phyloP scores from a whole-genome alignment of 2,797 vertebrate genomes.

The Acanthurus lineatus region DNA sequence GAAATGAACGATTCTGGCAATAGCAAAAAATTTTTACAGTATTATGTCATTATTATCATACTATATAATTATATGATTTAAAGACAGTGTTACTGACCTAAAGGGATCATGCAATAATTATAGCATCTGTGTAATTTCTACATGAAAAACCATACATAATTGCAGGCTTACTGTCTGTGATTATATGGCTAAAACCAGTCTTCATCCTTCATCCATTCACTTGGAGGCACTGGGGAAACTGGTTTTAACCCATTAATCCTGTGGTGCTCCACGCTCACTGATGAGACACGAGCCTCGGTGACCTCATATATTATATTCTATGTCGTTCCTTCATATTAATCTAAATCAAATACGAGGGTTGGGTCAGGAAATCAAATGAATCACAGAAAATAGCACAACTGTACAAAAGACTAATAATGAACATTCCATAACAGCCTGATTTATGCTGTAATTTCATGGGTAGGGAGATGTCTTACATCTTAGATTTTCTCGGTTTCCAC shows the following conservation, averaged over 20 bases:
- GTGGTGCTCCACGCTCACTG: slow-evolving; percentile 23
- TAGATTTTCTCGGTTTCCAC: slow-evolving; percentile 27
- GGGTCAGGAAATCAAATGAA: slow-evolving; percentile 65
- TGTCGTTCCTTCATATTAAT: slow-evolving; percentile 54
- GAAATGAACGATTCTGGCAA: too few species aligned
- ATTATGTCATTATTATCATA: not conserved
- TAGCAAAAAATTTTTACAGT: not conserved
- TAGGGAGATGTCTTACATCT: slow-evolving; percentile 11
- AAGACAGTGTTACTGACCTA: not conserved
- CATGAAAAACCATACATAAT: too few species aligned
- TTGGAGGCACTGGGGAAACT: slow-evolving; percentile 45
- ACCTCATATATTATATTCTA: slow-evolving; percentile 46
- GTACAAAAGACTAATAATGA: slow-evolving; percentile 51
- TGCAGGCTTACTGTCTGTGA: slow-evolving; percentile 25
- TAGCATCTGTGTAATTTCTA: too few species aligned
- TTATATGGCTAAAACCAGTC: slow-evolving; percentile 53
- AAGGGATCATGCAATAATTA: not conserved
- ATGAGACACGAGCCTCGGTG: slow-evolving; percentile 46
- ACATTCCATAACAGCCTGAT: slow-evolving; percentile 48
- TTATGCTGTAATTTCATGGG: slow-evolving; percentile 54
- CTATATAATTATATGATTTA: slow-evolving; percentile 1
- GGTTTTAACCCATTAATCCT: slow-evolving; percentile 67
- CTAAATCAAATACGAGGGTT: slow-evolving; percentile 51
- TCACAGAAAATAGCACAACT: slow-evolving; percentile 50
- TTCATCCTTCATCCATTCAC: slow-evolving; percentile 53